Percentiles rank a stretch among this genome's conserved stretches.
Conservation (phyloP, 64 coral and sea anemone genomes). For the Dendronephthya gigantea region DNA sequence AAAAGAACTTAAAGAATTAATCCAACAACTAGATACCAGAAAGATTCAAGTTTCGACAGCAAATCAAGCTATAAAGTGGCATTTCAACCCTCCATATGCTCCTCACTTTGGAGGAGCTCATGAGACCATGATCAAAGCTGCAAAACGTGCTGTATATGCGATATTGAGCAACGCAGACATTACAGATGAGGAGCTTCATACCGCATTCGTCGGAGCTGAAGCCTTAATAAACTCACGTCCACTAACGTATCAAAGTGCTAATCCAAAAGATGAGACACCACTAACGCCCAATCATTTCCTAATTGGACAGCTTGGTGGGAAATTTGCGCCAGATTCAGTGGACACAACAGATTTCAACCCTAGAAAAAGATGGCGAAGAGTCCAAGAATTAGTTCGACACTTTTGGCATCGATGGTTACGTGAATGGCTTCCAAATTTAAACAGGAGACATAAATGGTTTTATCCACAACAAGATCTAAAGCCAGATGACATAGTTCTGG, state of each 20-base stretch:
- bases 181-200: constrained; percentile 52
- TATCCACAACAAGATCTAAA: neutral
- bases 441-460: constrained; percentile 39
- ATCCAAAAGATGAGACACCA: constrained; percentile 23
- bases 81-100: constrained; percentile 19
- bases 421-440: constrained; percentile 46
- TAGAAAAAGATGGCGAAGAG: constrained; percentile 40
- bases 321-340: constrained; percentile 44
- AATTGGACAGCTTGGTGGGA: constrained; percentile 40
- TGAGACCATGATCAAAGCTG: constrained; percentile 6
- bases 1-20: constrained; percentile 20
- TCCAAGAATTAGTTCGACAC: constrained; percentile 40
- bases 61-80: constrained; percentile 2
- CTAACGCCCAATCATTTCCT: constrained; percentile 46
- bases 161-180: constrained; percentile 48
- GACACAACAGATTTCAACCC: constrained; percentile 35
- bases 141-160: neutral
- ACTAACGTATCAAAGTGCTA: constrained; percentile 41
- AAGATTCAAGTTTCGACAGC: constrained; percentile 18
- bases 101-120: constrained; percentile 21
- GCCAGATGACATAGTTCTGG: constrained; percentile 31
- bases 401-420: constrained; percentile 45
- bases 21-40: constrained; percentile 2
- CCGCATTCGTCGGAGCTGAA: constrained; percentile 40
- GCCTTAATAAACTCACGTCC: constrained; percentile 39